Evolutionary conservation across 2,888 invertebrate genomes (phyloP).

Genomic region (Limnephilus marmoratus): DNA sequence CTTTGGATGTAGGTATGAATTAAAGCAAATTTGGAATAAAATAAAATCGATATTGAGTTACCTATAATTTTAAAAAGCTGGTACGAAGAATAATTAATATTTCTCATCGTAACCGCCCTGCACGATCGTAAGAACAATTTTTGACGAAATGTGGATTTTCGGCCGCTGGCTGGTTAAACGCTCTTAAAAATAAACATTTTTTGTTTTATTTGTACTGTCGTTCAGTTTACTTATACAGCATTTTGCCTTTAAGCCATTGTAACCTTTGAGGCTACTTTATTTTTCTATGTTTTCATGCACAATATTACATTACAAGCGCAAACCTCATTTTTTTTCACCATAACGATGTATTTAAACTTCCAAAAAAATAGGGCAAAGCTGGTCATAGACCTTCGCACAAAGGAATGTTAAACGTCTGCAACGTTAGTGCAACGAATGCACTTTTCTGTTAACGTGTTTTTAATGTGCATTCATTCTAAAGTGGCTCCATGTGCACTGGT

Average conservation of each 20-base stretch:
- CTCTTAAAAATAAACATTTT: no score
- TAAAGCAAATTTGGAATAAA: no score
- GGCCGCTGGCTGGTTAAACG: no score
- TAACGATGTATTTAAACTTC: background rate
- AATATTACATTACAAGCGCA: background rate
- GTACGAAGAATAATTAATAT: no score
- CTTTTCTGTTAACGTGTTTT: slow-evolving; percentile 28
- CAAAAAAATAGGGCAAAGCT: background rate
- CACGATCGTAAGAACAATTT: no score
- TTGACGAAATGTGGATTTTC: no score
- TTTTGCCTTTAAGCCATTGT: no score
- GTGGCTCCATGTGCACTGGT: background rate
- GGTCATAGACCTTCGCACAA: background rate
- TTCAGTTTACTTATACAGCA: background rate
- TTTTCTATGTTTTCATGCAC: background rate
- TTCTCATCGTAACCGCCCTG: no score
- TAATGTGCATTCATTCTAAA: slow-evolving; percentile 10
- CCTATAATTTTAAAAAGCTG: no score
- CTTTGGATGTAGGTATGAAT: no score
- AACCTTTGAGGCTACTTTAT: background rate
- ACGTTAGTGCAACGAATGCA: slow-evolving; percentile 8
- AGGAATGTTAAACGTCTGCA: slow-evolving; percentile 2
- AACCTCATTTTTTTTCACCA: background rate
- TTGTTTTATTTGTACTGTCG: background rate
- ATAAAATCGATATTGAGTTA: no score